Base-by-base conservation (phyloP, 2,797 vertebrate species). In the Hoplostethus atlanticus region DNA sequence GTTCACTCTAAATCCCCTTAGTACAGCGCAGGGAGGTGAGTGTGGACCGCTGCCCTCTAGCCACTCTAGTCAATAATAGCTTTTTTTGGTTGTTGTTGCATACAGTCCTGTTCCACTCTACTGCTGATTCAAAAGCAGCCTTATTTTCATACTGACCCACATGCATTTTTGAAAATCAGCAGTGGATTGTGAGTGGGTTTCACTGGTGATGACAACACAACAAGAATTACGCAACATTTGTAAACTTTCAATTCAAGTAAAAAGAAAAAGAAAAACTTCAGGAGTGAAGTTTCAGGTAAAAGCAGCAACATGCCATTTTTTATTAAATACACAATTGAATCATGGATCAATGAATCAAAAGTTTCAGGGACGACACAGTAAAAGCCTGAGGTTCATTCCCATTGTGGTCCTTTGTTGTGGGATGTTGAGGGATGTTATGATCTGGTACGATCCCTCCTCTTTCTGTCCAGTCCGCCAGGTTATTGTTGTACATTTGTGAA, bases 141-240 rank as follows among this genome's bases (percentile, higher is more conserved):
- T 9, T 8, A 40, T 40, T 40, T 40, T 40, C 10, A 40, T 11
- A 3, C 36, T 51, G 28, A 60, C 25, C 28, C 1, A 3, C 2
- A 15, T 38, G 34, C 2, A 60, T 59, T 67, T 68, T 62, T 53
- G 31, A 65, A 28, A 21, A 36, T 54, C 60, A 70, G 6, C 55
- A 51, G 11, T 40, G 46, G 12, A 51, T 60, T 51, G 8, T 40
- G 38, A 40, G 9, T 40, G 38, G 6, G 38, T 40, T 40, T 40
- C 10, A 40, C 6, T 2, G 38, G 38, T 7, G 6, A 40, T 40
- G 10, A 10, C 0, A 40, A 40, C 38, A 10, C 38, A 40, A 34
- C 4, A 8, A 40, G 38, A 40, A 40, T 40, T 8, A 7, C 8
- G 6, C 38, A 40, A 40, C 6, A 40, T 40, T 7, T 40, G 38